Evolutionary conservation across 2,888 invertebrate species (phyloP).

Genomic region (Stramonita haemastoma): DNA sequence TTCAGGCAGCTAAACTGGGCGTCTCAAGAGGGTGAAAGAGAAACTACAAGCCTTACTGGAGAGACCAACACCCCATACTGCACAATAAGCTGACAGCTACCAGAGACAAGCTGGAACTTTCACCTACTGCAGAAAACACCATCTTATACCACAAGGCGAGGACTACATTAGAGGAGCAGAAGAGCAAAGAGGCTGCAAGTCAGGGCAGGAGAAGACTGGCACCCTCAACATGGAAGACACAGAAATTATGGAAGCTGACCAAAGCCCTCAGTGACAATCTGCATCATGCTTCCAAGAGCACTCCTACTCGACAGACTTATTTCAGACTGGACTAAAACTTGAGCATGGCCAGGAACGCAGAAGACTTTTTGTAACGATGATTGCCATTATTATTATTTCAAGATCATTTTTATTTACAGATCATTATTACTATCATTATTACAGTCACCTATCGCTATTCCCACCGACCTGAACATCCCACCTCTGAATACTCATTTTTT

Average conservation of each 20-base stretch:
- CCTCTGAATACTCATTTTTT: too few species aligned
- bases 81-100: background rate
- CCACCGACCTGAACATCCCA: too few species aligned
- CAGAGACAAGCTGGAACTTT: background rate
- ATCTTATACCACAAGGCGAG: too few species aligned
- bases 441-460: too few species aligned
- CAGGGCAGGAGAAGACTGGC: background rate
- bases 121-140: background rate
- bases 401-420: too few species aligned
- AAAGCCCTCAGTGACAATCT: background rate
- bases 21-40: too few species aligned
- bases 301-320: slow-evolving; percentile 39
- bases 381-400: too few species aligned
- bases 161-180: background rate
- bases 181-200: background rate
- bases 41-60: slow-evolving; percentile 8
- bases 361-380: too few species aligned
- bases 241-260: background rate
- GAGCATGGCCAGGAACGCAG: too few species aligned
- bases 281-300: slow-evolving; percentile 9
- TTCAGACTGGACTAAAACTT: too few species aligned
- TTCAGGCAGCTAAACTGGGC: slow-evolving; percentile 6
- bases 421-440: too few species aligned
- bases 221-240: slow-evolving; percentile 10
- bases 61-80: background rate